phyloP scores from a whole-genome alignment of 1,140 invertebrate species.

The Penaeus chinensis region DNA sequence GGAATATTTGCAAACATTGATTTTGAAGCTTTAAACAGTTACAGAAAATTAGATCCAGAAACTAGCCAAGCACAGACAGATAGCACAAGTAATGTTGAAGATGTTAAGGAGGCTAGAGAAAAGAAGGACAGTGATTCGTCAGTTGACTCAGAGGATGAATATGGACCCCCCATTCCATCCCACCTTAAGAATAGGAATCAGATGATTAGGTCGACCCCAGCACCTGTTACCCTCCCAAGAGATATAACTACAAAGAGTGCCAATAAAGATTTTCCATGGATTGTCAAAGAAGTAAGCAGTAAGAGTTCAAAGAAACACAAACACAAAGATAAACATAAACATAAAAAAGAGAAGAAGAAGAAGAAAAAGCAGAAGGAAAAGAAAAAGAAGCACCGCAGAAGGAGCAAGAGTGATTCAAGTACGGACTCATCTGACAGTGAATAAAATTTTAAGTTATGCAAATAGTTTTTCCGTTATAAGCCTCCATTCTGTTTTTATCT shows the following conservation, averaged over 20 bases:
- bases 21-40: constrained; percentile 72
- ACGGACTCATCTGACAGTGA: background rate
- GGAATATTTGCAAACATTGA: constrained; percentile 82
- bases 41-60: constrained; percentile 37
- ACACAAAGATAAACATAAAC: constrained; percentile 46
- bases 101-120: background rate
- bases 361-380: constrained; percentile 47
- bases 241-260: background rate
- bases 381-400: constrained; percentile 38
- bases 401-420: constrained; percentile 21
- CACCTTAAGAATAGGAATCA: constrained; percentile 51
- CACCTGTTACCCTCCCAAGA: no score
- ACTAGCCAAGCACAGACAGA: background rate
- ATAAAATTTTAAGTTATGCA: background rate
- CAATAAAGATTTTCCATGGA: constrained; percentile 1
- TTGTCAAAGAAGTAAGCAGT: constrained; percentile 27
- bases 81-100: background rate
- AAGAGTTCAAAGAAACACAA: constrained; percentile 46
- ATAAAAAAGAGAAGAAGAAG: constrained; percentile 42
- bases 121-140: constrained; percentile 25
- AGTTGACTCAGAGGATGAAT: constrained; percentile 44
- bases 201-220: constrained; percentile 26
- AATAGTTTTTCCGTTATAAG: background rate
- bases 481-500: no score
- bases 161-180: constrained; percentile 41